These are phyloP conservation scores for Leguminivora glycinivorella DNA, from an alignment of 1,140 invertebrate species.

Conservation along the genomic window DNA sequence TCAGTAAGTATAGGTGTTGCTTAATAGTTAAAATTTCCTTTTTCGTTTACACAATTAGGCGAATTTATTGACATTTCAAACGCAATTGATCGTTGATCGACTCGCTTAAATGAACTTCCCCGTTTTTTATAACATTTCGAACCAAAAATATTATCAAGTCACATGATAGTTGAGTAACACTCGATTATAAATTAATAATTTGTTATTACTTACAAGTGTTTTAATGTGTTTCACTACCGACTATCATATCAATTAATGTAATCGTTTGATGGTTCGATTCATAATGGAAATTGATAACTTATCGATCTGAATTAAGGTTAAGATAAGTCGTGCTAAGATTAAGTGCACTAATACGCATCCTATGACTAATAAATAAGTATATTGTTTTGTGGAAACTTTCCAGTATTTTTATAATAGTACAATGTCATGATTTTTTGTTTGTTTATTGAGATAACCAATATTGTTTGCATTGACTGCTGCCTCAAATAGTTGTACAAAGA, in stretches of 20 bases:
- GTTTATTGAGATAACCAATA: neutral
- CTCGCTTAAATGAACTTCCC: neutral
- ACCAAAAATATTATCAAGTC: too few relatives aligned
- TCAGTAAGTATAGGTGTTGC: too few relatives aligned
- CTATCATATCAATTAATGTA: conserved; percentile 16
- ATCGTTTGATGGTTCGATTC: conserved; percentile 7
- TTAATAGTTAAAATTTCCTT: neutral
- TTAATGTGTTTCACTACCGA: neutral
- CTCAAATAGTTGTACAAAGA: neutral
- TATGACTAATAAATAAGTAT: neutral
- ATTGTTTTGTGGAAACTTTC: neutral
- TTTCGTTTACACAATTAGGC: too few relatives aligned
- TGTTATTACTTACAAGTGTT: neutral
- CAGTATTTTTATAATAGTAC: neutral
- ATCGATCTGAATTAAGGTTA: conserved; percentile 21
- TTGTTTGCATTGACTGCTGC: neutral
- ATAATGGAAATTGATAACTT: conserved; percentile 6
- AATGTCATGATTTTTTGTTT: neutral
- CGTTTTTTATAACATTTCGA: neutral
- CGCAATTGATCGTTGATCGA: neutral
- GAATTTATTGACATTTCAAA: neutral
- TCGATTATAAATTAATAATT: neutral
- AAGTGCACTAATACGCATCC: neutral
- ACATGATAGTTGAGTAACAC: neutral
- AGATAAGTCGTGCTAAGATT: conserved; percentile 2